These are phyloP conservation scores for Apogon talboti DNA, from an alignment of 2,797 vertebrate species.

Conservation along the genomic window DNA sequence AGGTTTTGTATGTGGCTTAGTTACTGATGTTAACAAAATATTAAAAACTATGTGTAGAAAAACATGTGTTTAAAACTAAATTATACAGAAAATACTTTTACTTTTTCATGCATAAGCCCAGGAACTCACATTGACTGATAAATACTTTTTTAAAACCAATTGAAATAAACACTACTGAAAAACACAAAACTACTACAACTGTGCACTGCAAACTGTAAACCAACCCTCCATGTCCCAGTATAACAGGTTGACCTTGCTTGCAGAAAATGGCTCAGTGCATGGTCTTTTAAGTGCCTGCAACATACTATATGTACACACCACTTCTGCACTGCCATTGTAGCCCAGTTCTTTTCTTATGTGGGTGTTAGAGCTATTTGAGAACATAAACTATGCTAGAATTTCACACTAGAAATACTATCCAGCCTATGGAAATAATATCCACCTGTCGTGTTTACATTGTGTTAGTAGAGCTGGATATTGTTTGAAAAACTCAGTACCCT, in stretches of 20 bases:
- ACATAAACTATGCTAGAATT: slow-evolving; percentile 4
- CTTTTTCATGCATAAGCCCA: no score
- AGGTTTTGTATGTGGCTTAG: no score
- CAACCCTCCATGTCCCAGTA: not conserved
- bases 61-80: no score
- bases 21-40: no score
- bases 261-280: not conserved
- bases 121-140: no score
- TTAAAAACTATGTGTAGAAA: no score
- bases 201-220: not conserved
- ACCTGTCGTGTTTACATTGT: not conserved
- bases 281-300: slow-evolving; percentile 8
- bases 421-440: not conserved
- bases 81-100: no score
- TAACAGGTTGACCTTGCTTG: slow-evolving; percentile 2
- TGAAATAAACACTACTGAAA: no score
- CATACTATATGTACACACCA: slow-evolving; percentile 17
- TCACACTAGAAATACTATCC: slow-evolving; percentile 1
- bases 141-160: no score
- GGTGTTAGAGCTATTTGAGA: not conserved
- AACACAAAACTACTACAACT: not conserved
- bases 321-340: not conserved
- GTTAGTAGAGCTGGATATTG: no score
- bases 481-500: no score
- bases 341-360: not conserved